Evolutionary conservation across 2,797 vertebrate genomes (phyloP), one percentile per base, ranked within the genome.

Genomic region (Diglossa cyanea): DNA sequence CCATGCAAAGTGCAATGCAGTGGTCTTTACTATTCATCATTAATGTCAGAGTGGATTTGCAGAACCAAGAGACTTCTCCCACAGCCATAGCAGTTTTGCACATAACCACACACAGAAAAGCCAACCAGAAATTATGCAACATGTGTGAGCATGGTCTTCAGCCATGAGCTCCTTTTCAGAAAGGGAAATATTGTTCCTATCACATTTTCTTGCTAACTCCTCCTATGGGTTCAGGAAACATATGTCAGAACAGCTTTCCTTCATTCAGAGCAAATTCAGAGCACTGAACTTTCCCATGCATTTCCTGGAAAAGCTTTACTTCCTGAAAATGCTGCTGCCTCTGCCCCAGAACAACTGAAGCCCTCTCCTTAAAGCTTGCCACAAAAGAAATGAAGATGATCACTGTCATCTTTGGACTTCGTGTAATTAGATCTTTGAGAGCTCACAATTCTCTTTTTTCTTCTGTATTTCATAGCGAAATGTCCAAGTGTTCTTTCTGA

Each of bases 31-130:
- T 53, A 54, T 51, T 87, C 70, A 50, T 74, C 90, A 61, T 91
- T 88, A 96, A 50, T 72, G 82, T 91, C 93, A 93, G 2, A 81
- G 55, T 37, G 48, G 45, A 47, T 96, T 96, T 95, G 62, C 91
- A 66, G 63, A 77, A 81, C 21, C 66, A 62, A 88, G 80, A 78
- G 48, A 18, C 11, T 63, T 83, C 83, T 88, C 88, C 75, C 30
- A 67, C 42, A 77, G 51, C 63, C 85, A 74, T 17, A 42, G 30
- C 10, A 94, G 21, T 37, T 47, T 55, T 79, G 55, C 31, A 83
- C 42, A 86, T 33, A 88, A 80, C 57, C 65, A 83, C 72, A 72
- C 37, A n/a, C 70, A 91, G 35, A 83, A 94, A 93, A 96, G 80
- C 62, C 80, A 86, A 40, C 30, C 23, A 95, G 72, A 91, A 91